Conservation (phyloP, 2,797 vertebrate genomes). For the Micromesistius poutassou region DNA sequence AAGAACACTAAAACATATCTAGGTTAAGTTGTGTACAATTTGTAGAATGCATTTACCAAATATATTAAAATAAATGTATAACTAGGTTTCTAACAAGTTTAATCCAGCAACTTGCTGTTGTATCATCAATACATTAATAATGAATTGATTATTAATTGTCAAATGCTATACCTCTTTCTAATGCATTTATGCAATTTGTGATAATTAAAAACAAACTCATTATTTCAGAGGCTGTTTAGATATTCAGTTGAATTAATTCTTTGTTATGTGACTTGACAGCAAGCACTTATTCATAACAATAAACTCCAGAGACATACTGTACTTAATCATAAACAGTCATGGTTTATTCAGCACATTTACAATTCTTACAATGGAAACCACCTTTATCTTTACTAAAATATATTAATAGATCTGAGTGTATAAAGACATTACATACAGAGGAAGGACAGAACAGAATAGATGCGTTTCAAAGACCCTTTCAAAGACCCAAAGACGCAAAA, state of each 20-base stretch:
- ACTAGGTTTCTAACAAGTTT: too few species aligned
- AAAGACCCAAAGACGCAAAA: too few species aligned
- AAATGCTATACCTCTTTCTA: neutral
- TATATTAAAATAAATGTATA: too few species aligned
- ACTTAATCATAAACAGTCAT: slow-evolving; percentile 70
- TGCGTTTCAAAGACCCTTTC: slow-evolving; percentile 62
- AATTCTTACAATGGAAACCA: slow-evolving; percentile 65
- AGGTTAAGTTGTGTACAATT: neutral
- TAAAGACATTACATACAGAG: slow-evolving; percentile 69
- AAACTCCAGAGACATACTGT: neutral
- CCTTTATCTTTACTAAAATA: slow-evolving; percentile 77
- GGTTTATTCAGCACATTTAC: slow-evolving; percentile 70
- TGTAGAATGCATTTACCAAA: too few species aligned
- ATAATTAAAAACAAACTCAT: neutral
- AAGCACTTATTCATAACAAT: neutral
- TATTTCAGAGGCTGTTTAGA: neutral
- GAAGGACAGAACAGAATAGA: slow-evolving; percentile 58
- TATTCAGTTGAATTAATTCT: neutral
- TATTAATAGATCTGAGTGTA: slow-evolving; percentile 74
- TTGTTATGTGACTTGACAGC: neutral
- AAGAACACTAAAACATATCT: neutral
- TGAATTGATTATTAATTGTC: neutral
- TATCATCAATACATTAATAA: neutral
- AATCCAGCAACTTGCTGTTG: too few species aligned
- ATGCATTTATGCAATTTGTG: neutral